Conservation (phyloP, 2,113 vertebrate genomes). For the Oreochromis spilurus region DNA sequence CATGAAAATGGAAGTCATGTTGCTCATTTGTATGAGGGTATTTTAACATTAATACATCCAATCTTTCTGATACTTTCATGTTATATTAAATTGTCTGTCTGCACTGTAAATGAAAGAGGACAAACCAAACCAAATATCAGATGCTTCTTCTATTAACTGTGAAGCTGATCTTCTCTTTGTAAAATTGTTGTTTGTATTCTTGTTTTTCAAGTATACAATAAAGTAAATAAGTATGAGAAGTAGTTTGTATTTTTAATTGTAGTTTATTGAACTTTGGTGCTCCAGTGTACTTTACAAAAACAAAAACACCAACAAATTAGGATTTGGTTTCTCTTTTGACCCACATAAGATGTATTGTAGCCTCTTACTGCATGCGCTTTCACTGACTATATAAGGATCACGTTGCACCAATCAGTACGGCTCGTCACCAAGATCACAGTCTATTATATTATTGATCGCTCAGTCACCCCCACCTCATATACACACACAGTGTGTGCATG, state of each 20-base stretch:
- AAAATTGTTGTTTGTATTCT: background rate
- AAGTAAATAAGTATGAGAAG: background rate
- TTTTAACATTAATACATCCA: no score
- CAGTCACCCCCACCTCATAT: background rate
- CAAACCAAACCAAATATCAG: background rate
- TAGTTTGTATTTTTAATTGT: background rate
- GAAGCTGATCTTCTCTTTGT: background rate
- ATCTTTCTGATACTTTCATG: background rate
- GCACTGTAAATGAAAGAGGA: background rate
- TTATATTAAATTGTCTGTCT: background rate
- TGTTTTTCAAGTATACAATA: background rate
- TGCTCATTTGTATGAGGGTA: background rate
- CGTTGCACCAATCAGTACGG: background rate
- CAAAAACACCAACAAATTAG: background rate
- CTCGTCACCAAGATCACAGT: background rate
- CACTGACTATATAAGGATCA: background rate
- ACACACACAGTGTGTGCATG: background rate
- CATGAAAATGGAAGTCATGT: background rate
- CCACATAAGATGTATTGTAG: background rate
- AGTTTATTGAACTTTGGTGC: background rate
- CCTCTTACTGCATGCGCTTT: background rate
- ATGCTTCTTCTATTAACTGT: background rate
- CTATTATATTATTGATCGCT: conserved; percentile 2
- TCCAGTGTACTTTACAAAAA: background rate
- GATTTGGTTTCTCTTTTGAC: background rate